Conservation (phyloP, 2,888 invertebrate genomes). For the Sipha maydis region DNA sequence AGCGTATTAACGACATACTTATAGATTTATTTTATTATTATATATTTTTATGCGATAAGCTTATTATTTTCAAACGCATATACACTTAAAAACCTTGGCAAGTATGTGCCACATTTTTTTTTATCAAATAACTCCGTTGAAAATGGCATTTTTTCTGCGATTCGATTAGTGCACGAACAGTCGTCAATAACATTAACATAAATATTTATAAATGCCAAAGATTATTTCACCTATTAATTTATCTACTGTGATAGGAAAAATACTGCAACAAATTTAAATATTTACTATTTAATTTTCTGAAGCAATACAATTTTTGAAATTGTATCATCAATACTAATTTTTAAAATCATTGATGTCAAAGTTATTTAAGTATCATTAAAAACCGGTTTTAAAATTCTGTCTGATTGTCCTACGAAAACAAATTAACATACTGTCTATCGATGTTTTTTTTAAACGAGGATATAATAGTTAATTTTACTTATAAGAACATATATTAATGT, state of each 20-base stretch:
- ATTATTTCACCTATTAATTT: background rate
- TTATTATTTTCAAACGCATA: background rate
- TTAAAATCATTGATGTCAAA: background rate
- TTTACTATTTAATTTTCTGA: background rate
- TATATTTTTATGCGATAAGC: background rate
- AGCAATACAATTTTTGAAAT: background rate
- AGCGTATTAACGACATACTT: conserved; percentile 31
- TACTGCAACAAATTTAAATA: background rate
- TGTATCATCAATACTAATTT: background rate
- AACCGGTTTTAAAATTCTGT: background rate
- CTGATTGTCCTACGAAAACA: background rate
- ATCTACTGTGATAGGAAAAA: background rate
- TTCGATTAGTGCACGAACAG: background rate
- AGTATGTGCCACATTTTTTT: background rate
- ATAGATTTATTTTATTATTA: conserved; percentile 32
- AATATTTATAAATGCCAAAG: background rate
- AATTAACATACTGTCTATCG: background rate
- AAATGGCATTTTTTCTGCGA: background rate
- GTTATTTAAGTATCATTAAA: background rate
- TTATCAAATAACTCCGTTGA: background rate
- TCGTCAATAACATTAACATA: background rate
- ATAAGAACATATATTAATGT: background rate
- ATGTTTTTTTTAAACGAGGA: background rate
- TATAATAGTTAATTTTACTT: background rate
- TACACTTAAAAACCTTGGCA: background rate